These are phyloP conservation scores for Sinonovacula constricta DNA, from an alignment of 1,140 invertebrate species.

Conservation along the genomic window DNA sequence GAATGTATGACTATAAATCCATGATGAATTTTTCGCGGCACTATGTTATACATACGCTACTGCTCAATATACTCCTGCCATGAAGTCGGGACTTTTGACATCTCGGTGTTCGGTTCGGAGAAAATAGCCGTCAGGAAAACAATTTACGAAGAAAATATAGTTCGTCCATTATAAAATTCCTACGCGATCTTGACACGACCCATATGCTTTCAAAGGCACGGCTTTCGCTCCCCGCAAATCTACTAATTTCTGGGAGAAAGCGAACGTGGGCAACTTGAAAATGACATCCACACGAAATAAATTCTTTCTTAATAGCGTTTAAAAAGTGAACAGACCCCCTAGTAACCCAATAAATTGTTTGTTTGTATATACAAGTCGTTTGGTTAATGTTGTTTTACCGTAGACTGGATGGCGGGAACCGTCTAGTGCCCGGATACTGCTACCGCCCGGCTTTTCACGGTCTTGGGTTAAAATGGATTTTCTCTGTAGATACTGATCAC, in stretches of 20 bases:
- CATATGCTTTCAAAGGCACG: conserved; percentile 46
- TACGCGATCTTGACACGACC: conserved; percentile 33
- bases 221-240: conserved; percentile 7
- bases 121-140: too few relatives aligned
- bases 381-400: conserved; percentile 33
- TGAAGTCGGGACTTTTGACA: too few relatives aligned
- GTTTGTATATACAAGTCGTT: conserved; percentile 52
- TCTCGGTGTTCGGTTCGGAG: too few relatives aligned
- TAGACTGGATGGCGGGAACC: conserved; percentile 35
- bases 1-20: too few relatives aligned
- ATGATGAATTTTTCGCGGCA: too few relatives aligned
- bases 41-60: too few relatives aligned
- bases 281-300: conserved; percentile 24
- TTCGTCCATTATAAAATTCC: conserved; percentile 48
- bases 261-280: conserved; percentile 41
- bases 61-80: too few relatives aligned
- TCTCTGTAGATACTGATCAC: too few relatives aligned
- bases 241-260: conserved; percentile 17
- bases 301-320: conserved; percentile 37
- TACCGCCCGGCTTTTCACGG: too few relatives aligned
- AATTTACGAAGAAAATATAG: too few relatives aligned
- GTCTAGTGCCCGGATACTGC: too few relatives aligned
- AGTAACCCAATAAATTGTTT: conserved; percentile 52
- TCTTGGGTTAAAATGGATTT: too few relatives aligned
- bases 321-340: conserved; percentile 47